phyloP scores from a whole-genome alignment of 2,113 vertebrate genomes.

The Anser cygnoides region DNA sequence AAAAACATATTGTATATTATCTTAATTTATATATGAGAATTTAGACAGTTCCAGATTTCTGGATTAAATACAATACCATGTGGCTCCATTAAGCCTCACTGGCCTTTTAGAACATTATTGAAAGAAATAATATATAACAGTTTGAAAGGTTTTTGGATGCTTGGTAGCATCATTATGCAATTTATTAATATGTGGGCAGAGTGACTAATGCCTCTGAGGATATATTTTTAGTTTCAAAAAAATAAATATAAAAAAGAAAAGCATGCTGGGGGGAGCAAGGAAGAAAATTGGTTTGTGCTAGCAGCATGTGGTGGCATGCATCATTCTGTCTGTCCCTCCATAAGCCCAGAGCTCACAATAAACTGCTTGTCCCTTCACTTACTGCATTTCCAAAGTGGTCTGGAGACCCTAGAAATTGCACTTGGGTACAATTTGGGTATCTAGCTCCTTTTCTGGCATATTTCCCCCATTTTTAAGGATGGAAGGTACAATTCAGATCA shows the following conservation, averaged over 20 bases:
- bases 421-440: background rate
- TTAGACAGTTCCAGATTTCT: conserved; percentile 68
- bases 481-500: conserved; percentile 42
- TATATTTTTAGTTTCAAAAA: conserved; percentile 65
- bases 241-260: conserved; percentile 13
- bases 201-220: conserved; percentile 66
- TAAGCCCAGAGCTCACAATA: background rate
- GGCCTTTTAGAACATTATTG: conserved; percentile 68
- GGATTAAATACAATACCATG: conserved; percentile 72
- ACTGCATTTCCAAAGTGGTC: background rate
- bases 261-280: background rate
- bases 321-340: conserved; percentile 10
- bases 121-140: conserved; percentile 67
- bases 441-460: conserved; percentile 17
- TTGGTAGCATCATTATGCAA: conserved; percentile 69
- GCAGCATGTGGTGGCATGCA: background rate
- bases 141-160: conserved; percentile 73
- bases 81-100: conserved; percentile 64
- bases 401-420: background rate
- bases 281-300: conserved; percentile 47
- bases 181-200: conserved; percentile 73
- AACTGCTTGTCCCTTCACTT: background rate
- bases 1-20: conserved; percentile 69
- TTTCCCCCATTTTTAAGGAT: conserved; percentile 12
- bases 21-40: conserved; percentile 60